Evolutionary conservation across 2,888 invertebrate species (phyloP).

Genomic region (Margaritifera margaritifera): DNA sequence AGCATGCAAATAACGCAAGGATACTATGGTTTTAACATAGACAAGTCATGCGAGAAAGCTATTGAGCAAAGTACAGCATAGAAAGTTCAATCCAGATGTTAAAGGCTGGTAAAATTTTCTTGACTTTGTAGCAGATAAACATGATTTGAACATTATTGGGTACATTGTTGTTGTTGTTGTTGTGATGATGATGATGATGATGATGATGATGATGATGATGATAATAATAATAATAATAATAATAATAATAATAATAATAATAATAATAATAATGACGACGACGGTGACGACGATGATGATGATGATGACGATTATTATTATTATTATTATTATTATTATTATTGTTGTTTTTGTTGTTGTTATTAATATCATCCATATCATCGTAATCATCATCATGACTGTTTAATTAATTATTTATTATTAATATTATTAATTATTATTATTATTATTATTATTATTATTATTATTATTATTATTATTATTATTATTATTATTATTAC

Average conservation of each 20-base stretch:
- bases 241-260: not conserved
- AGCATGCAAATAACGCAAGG: too few relatives aligned
- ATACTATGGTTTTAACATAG: too few relatives aligned
- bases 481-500: too few relatives aligned
- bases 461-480: too few relatives aligned
- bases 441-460: not conserved
- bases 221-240: not conserved
- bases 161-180: not conserved
- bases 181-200: not conserved
- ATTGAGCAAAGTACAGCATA: too few relatives aligned
- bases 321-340: not conserved
- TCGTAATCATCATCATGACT: slow-evolving; percentile 2
- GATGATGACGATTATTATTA: not conserved
- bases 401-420: not conserved
- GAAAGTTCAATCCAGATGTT: too few relatives aligned
- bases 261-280: slow-evolving; percentile 1
- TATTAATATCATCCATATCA: slow-evolving; percentile 5
- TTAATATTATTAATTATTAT: not conserved
- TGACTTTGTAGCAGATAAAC: too few relatives aligned
- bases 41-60: too few relatives aligned
- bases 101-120: too few relatives aligned
- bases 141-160: too few relatives aligned
- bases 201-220: slow-evolving; percentile 2
- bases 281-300: slow-evolving; percentile 1
- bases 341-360: not conserved